Base-by-base conservation (phyloP, 1,140 invertebrate genomes). In the Zaprionus tsacasi region DNA sequence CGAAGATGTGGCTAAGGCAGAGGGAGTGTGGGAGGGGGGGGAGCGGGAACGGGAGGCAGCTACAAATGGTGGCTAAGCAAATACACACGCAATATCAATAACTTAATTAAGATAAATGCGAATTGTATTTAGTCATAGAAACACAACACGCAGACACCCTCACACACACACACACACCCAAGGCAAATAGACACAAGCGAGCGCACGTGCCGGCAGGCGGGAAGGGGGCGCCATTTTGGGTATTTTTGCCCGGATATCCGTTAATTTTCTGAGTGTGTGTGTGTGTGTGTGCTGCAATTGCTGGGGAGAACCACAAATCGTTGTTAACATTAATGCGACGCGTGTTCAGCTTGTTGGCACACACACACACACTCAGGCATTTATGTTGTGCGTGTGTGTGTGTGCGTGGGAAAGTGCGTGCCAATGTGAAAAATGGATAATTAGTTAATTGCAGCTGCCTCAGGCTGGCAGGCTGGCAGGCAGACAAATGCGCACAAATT, bases 31-130 rank as follows among this genome's bases (percentile, higher is more conserved):
- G 17, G 33, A 30, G 15, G 15, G 21, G 17, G 2, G 45, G 45
- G 2, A 17, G 13, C 1, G 3, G 6, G 3, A 40, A 10, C 35
- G 54, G 35, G 33, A 25, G 35, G 48, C 35, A n/a, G 45, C 48
- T 52, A 50, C 33, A 60, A 64, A 63, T 58, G 61, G 38, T 21
- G 54, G 12, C 15, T 55, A 45, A 54, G 67, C 61, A 52, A 66
- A 79, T 71, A 70, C 57, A 64, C 74, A 66, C 55, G 81, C 72
- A 81, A 89, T 89, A 89, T 89, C 85, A 89, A 89, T 89, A 89
- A 89, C 85, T 81, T 89, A 89, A 89, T 89, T 89, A 89, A 89
- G 85, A 89, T 89, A 89, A 89, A 89, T 89, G 85, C 67, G 78
- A 74, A 89, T 75, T 79, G 85, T 83, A 89, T 89, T 79, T 85